Percentiles rank a stretch among this genome's conserved stretches.
Evolutionary conservation across 2,888 invertebrate genomes (phyloP).

Genomic region (Podotricha telesiphe): DNA sequence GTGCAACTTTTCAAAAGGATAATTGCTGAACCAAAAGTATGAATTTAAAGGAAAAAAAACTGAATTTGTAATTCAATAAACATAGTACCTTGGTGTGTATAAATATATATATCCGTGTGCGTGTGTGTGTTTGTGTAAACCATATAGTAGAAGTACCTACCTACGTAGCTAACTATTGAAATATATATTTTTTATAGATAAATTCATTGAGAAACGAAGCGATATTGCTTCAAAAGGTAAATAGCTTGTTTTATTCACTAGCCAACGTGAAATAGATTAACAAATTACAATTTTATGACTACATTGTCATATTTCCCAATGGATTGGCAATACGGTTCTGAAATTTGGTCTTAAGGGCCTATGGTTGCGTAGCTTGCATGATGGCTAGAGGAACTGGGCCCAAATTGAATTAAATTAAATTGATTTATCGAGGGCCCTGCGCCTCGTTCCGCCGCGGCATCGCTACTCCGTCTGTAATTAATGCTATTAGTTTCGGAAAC

Average conservation of each 20-base stretch:
- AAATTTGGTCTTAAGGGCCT: conserved; percentile 27
- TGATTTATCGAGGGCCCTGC: conserved; percentile 79
- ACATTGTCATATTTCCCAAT: conserved; percentile 34
- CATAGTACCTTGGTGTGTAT: no score
- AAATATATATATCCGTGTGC: no score
- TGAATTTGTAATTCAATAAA: no score
- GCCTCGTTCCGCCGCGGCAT: conserved; percentile 62
- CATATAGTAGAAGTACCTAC: no score
- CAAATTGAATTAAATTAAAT: conserved; percentile 83
- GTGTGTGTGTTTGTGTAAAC: no score
- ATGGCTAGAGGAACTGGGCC: conserved; percentile 72
- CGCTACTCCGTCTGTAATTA: conserved; percentile 68
- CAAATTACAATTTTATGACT: conserved; percentile 15
- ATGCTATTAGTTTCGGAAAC: conserved; percentile 77
- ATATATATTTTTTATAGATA: background rate
- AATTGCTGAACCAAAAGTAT: no score
- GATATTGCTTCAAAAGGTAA: background rate
- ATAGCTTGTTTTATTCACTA: background rate
- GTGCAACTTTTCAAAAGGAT: no score
- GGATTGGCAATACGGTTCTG: conserved; percentile 19
- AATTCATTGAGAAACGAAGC: background rate
- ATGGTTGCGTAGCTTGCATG: conserved; percentile 63
- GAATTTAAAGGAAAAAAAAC: no score
- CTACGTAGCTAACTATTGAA: background rate
- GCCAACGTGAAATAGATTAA: background rate